phyloP scores from a whole-genome alignment of 2,888 invertebrate species.

The Drosophila anomelani region DNA sequence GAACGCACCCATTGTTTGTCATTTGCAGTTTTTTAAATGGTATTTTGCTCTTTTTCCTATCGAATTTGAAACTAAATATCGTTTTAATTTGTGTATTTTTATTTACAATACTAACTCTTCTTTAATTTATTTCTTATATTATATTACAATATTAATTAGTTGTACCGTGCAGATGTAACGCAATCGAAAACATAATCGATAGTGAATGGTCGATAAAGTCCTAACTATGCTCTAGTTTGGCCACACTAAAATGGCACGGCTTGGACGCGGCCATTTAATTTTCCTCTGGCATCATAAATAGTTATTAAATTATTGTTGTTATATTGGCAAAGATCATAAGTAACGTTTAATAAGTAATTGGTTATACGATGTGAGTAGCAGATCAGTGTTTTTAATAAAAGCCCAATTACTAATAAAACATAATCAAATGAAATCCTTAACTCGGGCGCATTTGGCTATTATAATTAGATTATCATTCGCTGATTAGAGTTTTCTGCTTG shows the following conservation, averaged over 20 bases:
- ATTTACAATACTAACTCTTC: too few species aligned
- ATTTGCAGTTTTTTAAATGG: too few species aligned
- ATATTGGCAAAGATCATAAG: not conserved
- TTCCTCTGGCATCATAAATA: not conserved
- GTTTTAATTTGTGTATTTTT: too few species aligned
- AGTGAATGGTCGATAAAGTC: not conserved
- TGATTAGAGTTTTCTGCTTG: not conserved
- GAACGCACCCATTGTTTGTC: too few species aligned
- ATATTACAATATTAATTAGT: too few species aligned
- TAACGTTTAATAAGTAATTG: too few species aligned
- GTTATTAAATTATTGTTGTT: not conserved
- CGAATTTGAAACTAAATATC: too few species aligned
- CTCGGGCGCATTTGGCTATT: not conserved
- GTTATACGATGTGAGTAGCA: constrained; percentile 2
- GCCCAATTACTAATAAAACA: not conserved
- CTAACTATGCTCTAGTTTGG: not conserved
- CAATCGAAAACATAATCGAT: not conserved
- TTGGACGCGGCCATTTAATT: constrained; percentile 9
- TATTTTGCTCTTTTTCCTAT: too few species aligned
- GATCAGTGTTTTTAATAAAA: not conserved
- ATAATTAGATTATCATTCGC: not conserved
- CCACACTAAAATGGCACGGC: not conserved
- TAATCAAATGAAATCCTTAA: not conserved
- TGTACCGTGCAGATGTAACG: too few species aligned
- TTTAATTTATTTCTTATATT: too few species aligned